Conservation (phyloP, 2,113 vertebrate genomes). For the Gulo gulo region DNA sequence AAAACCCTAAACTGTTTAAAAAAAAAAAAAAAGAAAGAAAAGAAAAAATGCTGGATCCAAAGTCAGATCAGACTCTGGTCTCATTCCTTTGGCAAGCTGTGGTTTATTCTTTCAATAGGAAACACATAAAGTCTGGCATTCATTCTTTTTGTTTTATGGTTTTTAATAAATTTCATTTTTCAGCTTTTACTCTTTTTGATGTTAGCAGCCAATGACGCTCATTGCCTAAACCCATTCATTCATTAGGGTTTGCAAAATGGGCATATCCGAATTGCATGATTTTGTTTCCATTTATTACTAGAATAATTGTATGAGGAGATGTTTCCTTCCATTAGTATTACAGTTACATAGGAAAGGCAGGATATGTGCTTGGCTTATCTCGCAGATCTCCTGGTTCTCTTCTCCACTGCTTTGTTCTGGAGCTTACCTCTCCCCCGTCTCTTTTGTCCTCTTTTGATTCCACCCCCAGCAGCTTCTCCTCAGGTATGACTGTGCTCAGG, state of each 20-base stretch:
- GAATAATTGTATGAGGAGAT: background rate
- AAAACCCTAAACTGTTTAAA: background rate
- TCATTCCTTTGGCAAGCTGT: background rate
- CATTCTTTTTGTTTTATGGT: background rate
- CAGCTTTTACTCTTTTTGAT: background rate
- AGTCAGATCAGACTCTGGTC: background rate
- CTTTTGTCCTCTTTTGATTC: background rate
- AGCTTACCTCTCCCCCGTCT: background rate
- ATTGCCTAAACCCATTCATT: background rate
- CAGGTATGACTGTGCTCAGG: background rate
- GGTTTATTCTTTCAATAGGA: background rate
- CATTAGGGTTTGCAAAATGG: background rate
- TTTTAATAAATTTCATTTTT: background rate
- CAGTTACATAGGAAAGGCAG: background rate
- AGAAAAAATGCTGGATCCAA: background rate
- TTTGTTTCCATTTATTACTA: background rate
- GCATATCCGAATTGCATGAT: background rate
- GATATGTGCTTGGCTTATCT: background rate
- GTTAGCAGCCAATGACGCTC: background rate
- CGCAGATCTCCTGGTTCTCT: background rate
- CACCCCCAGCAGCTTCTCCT: background rate
- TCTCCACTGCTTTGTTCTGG: background rate
- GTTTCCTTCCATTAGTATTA: background rate
- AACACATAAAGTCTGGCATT: background rate
- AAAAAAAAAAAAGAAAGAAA: too few relatives aligned